Evolutionary conservation across 2,797 vertebrate genomes (phyloP), one percentile per base, ranked within the genome.

Genomic region (Argya squamiceps): DNA sequence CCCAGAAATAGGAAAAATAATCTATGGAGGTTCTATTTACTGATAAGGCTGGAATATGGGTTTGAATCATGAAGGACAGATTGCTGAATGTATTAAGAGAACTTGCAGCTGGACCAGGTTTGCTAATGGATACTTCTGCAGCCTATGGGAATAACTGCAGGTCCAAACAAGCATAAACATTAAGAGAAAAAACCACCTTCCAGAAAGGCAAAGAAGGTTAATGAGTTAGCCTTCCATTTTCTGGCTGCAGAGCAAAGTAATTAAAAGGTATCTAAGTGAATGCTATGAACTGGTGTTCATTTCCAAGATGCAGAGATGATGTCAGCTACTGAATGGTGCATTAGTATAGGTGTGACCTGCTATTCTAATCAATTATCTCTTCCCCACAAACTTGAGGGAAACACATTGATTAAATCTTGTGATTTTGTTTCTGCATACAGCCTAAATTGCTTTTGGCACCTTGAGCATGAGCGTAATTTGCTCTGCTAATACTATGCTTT

Each of bases 151-250:
- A 75, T 67, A 79, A 58, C 34, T 56, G 44, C 67, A 76, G 53
- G 78, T 95, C 71, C 53, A 81, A 92, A 56, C 21, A 92, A 46
- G 53, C 75, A 84, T 69, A 69, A 92, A 67, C 46, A 63, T 79
- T 88, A 83, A 23, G 69, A 75, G 88, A 60, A 84, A 82, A 74
- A 79, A 43, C 1, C 14, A 69, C 24, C 18, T 63, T 77, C 44
- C 82, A 89, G 70, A 92, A 96, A 96, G 86, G 95, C 68, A 93
- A 80, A 60, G 75, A 92, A 97, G 95, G 92, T 94, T 94, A 97
- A 93, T 96, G 88, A 96, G 85, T 76, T 83, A 86, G 26, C 37
- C 47, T 96, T 96, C 92, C 59, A 92, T 88, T 96, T 94, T 92
- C 91, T 92, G 74, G n/a, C 53, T 96, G 89, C 77, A 94, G 86